Conservation (phyloP, 2,888 invertebrate genomes). For the Tenthredo amoena region DNA sequence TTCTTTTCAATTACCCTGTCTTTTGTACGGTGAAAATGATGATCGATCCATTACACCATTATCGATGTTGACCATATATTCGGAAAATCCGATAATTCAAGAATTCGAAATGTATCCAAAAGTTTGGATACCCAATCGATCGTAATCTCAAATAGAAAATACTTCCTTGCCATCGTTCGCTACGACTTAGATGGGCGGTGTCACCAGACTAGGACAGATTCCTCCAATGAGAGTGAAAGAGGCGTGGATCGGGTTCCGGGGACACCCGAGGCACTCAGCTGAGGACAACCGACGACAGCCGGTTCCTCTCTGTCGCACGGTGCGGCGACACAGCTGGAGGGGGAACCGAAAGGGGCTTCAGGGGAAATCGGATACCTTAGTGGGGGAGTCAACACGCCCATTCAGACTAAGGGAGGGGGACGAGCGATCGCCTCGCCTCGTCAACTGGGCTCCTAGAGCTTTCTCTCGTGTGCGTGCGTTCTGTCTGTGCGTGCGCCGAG, state of each 20-base stretch:
- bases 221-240: constrained; percentile 67
- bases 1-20: not conserved
- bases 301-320: constrained; percentile 55
- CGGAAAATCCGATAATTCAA: not conserved
- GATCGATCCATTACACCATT: not conserved
- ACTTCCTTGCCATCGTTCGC: constrained; percentile 30
- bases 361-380: constrained; percentile 65
- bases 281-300: constrained; percentile 52
- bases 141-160: not conserved
- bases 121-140: not conserved
- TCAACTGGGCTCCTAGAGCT: constrained; percentile 15
- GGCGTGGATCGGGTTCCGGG: constrained; percentile 62
- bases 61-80: not conserved
- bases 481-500: not conserved
- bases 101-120: not conserved
- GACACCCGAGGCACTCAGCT: constrained; percentile 59
- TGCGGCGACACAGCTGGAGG: constrained; percentile 60
- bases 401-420: constrained; percentile 50
- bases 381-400: constrained; percentile 69
- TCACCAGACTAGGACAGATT: constrained; percentile 71
- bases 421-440: constrained; percentile 29
- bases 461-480: constrained; percentile 8
- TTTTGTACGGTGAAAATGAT: not conserved
- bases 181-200: constrained; percentile 57
- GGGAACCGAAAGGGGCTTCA: constrained; percentile 65